phyloP scores from a whole-genome alignment of 2,888 invertebrate genomes.

The Encarsia formosa region DNA sequence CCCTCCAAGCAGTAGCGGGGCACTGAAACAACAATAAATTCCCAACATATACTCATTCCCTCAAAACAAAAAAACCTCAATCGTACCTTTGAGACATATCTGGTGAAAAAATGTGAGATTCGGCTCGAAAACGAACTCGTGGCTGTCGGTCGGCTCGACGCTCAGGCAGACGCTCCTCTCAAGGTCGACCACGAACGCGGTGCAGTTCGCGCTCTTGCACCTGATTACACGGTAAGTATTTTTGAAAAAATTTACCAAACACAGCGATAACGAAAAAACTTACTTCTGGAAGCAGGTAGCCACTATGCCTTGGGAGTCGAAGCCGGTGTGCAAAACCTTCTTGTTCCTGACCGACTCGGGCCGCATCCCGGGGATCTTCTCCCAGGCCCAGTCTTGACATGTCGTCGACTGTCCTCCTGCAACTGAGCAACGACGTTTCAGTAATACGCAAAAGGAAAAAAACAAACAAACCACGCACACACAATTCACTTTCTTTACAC shows the following conservation, averaged over 20 bases:
- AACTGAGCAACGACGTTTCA: not conserved
- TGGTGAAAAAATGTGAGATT: conserved; percentile 64
- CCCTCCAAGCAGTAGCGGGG: conserved; percentile 54
- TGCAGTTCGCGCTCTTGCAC: conserved; percentile 40
- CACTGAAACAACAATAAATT: conserved; percentile 44
- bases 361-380: conserved; percentile 42
- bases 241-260: not conserved
- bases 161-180: conserved; percentile 39
- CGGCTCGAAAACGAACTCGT: conserved; percentile 53
- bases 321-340: conserved; percentile 33
- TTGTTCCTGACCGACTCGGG: conserved; percentile 36
- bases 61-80: not conserved
- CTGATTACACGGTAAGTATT: conserved; percentile 27
- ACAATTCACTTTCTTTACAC: not conserved
- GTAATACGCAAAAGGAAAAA: not conserved
- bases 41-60: not conserved
- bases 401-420: conserved; percentile 29
- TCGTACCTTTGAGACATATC: conserved; percentile 58
- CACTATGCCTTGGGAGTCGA: conserved; percentile 43
- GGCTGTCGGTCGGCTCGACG: conserved; percentile 34
- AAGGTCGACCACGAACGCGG: conserved; percentile 43
- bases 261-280: not conserved
- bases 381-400: conserved; percentile 40
- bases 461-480: not conserved
- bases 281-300: conserved; percentile 42